Conservation (phyloP, 2,888 invertebrate species). For the Dioctria linearis region DNA sequence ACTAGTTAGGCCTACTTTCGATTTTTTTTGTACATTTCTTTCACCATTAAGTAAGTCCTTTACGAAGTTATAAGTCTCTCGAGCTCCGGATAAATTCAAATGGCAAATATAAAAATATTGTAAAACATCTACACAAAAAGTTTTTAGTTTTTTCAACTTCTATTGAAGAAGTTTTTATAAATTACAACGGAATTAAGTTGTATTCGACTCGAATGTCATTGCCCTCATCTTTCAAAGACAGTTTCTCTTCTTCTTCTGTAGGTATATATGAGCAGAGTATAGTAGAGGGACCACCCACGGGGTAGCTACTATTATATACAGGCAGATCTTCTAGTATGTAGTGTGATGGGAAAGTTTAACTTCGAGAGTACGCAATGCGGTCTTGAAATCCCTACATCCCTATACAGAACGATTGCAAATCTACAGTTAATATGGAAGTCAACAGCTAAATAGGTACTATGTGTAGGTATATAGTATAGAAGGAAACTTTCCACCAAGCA, state of each 20-base stretch:
- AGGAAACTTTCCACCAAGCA: constrained; percentile 20
- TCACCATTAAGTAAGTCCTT: no score
- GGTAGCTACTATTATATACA: neutral
- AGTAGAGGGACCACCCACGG: neutral
- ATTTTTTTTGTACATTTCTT: no score
- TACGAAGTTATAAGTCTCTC: no score
- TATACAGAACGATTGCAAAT: constrained; percentile 16
- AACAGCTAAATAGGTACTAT: constrained; percentile 34
- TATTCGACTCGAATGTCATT: constrained; percentile 4
- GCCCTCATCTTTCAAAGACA: constrained; percentile 14
- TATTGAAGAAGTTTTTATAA: neutral
- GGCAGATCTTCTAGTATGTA: no score
- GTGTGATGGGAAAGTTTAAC: neutral
- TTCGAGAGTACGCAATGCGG: constrained; percentile 37
- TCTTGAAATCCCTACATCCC: constrained; percentile 1
- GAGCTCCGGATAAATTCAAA: no score
- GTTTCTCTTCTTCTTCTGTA: neutral
- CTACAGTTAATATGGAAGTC: constrained; percentile 27
- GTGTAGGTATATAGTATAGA: neutral
- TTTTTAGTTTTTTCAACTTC: constrained; percentile 9
- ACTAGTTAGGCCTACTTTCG: no score
- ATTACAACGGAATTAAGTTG: constrained; percentile 17
- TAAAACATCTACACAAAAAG: constrained; percentile 7
- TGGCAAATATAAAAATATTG: neutral
- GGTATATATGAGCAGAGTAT: neutral